phyloP scores from a whole-genome alignment of 2,113 vertebrate species.

The Motacilla alba region DNA sequence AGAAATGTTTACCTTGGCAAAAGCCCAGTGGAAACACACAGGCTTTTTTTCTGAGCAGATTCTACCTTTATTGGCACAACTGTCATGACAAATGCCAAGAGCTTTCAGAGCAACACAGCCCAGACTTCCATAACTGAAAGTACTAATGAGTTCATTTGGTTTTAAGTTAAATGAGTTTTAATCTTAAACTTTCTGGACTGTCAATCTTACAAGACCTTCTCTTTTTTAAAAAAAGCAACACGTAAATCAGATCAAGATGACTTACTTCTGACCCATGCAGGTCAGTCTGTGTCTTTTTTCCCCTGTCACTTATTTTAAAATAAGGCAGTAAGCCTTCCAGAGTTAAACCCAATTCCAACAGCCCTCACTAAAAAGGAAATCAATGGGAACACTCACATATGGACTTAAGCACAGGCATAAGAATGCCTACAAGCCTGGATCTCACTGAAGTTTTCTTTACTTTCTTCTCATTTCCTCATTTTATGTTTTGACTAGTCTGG shows the following conservation, averaged over 20 bases:
- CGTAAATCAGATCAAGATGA: background rate
- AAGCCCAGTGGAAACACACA: background rate
- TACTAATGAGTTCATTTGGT: background rate
- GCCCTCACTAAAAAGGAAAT: background rate
- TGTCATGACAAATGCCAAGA: background rate
- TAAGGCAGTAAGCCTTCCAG: background rate
- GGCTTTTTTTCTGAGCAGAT: background rate
- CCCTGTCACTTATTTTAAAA: background rate
- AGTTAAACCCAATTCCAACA: background rate
- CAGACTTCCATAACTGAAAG: background rate
- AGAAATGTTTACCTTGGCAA: background rate
- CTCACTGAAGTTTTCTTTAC: background rate
- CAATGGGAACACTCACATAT: background rate
- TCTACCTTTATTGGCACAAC: background rate
- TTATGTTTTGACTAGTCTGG: background rate
- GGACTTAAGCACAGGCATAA: background rate
- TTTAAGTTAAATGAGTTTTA: background rate
- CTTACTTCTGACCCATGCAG: background rate
- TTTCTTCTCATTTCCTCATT: background rate
- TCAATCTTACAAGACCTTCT: background rate
- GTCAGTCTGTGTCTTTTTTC: background rate
- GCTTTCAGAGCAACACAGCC: background rate
- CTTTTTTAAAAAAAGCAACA: background rate
- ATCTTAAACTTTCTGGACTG: background rate
- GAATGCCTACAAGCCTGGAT: background rate